These are phyloP conservation scores for Anhinga anhinga DNA, from an alignment of 2,113 vertebrate species.

Conservation along the genomic window DNA sequence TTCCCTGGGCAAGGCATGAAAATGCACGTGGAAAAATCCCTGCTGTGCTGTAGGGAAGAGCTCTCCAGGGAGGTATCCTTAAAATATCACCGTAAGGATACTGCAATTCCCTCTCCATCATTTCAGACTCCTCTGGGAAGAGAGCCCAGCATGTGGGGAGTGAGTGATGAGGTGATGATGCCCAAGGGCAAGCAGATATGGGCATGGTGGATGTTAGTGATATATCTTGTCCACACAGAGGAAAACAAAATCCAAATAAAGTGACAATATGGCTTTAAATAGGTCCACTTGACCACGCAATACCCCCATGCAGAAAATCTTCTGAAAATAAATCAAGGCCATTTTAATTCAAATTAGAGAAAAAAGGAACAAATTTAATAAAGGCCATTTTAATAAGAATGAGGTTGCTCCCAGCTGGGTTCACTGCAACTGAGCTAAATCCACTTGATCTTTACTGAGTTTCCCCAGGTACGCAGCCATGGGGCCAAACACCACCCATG, in stretches of 20 bases:
- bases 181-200: background rate
- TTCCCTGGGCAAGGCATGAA: background rate
- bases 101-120: background rate
- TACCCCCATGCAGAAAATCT: background rate
- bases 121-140: background rate
- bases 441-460: background rate
- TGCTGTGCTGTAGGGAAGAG: background rate
- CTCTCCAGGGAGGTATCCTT: background rate
- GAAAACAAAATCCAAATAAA: background rate
- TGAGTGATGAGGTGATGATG: background rate
- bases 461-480: background rate
- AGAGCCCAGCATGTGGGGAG: fast-evolving
- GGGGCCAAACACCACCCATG: background rate
- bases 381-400: background rate
- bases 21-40: background rate
- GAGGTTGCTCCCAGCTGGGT: background rate
- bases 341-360: background rate
- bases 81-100: background rate
- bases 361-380: background rate
- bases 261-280: background rate
- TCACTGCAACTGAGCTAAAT: background rate
- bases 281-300: background rate
- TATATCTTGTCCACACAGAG: background rate
- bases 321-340: background rate
- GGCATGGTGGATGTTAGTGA: background rate